Percentiles rank a stretch among this genome's conserved stretches.
Conservation (phyloP, 1,140 invertebrate species). For the Andricus grossulariae region DNA sequence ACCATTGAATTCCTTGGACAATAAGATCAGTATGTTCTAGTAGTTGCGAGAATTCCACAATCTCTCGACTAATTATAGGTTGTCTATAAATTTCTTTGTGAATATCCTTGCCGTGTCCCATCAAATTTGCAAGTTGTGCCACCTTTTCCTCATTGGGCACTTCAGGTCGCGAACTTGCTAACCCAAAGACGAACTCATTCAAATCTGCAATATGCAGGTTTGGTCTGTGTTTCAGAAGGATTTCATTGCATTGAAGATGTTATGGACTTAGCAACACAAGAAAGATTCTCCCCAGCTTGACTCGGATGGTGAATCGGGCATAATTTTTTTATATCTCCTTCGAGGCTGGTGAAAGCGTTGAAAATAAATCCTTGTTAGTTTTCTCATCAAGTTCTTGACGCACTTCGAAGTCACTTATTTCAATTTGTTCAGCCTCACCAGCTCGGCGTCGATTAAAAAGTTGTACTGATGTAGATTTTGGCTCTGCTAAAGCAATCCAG, state of each 20-base stretch:
- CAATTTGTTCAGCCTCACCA: too few relatives aligned
- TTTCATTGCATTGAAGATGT: not conserved
- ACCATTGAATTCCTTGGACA: too few relatives aligned
- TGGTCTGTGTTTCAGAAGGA: constrained; percentile 28
- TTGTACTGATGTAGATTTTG: not conserved
- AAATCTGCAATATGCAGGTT: constrained; percentile 5
- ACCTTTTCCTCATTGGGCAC: constrained; percentile 15
- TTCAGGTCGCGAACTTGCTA: not conserved
- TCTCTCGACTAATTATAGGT: too few relatives aligned
- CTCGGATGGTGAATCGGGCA: constrained; percentile 35
- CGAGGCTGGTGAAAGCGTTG: constrained; percentile 16
- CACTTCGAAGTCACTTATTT: constrained; percentile 31
- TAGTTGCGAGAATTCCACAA: constrained; percentile 6
- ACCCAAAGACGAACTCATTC: constrained; percentile 46
- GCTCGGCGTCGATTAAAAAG: too few relatives aligned
- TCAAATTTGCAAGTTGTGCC: constrained; percentile 35
- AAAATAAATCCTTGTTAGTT: constrained; percentile 9
- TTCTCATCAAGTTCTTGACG: not conserved
- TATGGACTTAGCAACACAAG: constrained; percentile 41
- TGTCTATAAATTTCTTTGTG: too few relatives aligned
- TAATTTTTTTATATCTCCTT: constrained; percentile 27
- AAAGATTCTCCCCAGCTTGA: too few relatives aligned
- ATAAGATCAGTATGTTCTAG: not conserved
- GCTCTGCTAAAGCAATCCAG: constrained; percentile 35
- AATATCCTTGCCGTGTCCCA: too few relatives aligned